A percentile compares a stretch with the other conserved stretches of the same genome.
These are phyloP conservation scores for Chrysomallon squamiferum DNA, from an alignment of 1,140 invertebrate genomes.

Conservation along the genomic window DNA sequence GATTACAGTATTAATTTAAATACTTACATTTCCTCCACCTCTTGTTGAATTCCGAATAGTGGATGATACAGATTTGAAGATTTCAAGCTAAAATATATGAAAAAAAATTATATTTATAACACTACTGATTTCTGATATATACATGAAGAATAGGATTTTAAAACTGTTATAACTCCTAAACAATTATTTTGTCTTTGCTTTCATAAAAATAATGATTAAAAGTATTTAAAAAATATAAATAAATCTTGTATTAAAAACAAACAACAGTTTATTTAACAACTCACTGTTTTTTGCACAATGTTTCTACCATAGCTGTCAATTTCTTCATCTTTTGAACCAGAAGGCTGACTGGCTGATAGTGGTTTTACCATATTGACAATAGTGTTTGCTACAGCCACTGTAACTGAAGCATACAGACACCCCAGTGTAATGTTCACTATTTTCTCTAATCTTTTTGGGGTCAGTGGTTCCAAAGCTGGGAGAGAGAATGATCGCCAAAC, in stretches of 20 bases:
- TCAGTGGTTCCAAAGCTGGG: conserved; percentile 86
- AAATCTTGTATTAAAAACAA: too few species aligned
- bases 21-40: conserved; percentile 83
- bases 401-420: conserved; percentile 79
- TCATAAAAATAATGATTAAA: too few species aligned
- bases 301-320: conserved; percentile 58
- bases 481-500: conserved; percentile 82
- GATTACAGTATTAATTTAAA: too few species aligned
- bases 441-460: conserved; percentile 78
- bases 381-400: conserved; percentile 73
- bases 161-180: too few species aligned
- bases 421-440: conserved; percentile 79
- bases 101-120: too few species aligned
- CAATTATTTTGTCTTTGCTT: too few species aligned
- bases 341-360: conserved; percentile 65
- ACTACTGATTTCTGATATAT: too few species aligned
- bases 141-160: too few species aligned
- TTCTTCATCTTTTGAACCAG: conserved; percentile 64
- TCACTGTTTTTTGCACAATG: conserved; percentile 64
- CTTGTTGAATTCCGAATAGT: conserved; percentile 84
- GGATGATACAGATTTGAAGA: conserved; percentile 81
- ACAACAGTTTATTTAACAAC: too few species aligned
- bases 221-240: too few species aligned
- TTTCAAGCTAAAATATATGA: conserved; percentile 68
- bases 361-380: conserved; percentile 69